Evolutionary conservation across 1,140 invertebrate genomes (phyloP).

Genomic region (Zaprionus ghesquierei): DNA sequence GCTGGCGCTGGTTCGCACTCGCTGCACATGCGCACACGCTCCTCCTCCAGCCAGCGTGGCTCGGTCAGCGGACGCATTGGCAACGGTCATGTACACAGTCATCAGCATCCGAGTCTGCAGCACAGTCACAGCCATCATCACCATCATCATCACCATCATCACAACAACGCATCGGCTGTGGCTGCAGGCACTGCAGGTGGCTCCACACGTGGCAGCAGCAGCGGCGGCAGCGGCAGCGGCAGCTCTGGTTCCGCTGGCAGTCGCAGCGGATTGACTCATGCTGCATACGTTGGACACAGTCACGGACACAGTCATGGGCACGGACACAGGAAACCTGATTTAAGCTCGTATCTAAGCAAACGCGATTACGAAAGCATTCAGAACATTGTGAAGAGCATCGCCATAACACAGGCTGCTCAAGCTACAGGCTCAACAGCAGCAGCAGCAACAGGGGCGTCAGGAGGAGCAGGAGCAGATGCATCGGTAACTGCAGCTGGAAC

Average conservation of each 20-base stretch:
- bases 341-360: constrained; percentile 83
- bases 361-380: constrained; percentile 84
- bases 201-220: neutral
- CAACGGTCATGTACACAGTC: constrained; percentile 66
- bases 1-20: neutral
- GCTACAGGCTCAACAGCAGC: neutral
- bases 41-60: constrained; percentile 36
- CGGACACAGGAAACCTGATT: constrained; percentile 44
- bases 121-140: constrained; percentile 52
- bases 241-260: constrained; percentile 1
- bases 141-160: constrained; percentile 53
- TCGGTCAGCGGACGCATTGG: constrained; percentile 40
- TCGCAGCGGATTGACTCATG: neutral
- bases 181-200: constrained; percentile 43
- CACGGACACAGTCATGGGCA: constrained; percentile 26
- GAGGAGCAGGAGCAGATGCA: neutral
- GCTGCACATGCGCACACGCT: constrained; percentile 40
- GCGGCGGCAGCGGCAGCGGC: neutral
- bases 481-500: neutral
- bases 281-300: constrained; percentile 16
- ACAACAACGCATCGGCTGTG: constrained; percentile 46
- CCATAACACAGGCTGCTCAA: constrained; percentile 44
- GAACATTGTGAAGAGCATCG: constrained; percentile 82
- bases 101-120: constrained; percentile 70
- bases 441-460: neutral